A percentile compares a stretch with the other conserved stretches of the same genome.
phyloP scores from a whole-genome alignment of 2,888 invertebrate genomes.

The Drosophila greeni region DNA sequence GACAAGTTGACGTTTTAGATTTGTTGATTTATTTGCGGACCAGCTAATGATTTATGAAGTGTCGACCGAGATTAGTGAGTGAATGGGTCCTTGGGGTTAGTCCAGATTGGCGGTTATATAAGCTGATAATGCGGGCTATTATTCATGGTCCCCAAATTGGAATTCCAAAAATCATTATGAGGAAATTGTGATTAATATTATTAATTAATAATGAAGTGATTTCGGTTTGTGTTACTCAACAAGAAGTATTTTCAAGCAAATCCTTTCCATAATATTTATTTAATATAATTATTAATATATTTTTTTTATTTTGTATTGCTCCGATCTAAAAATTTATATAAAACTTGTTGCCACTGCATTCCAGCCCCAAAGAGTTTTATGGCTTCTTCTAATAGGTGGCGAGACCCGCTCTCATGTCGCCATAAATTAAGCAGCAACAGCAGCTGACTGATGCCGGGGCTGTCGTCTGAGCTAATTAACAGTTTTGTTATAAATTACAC shows the following conservation, averaged over 20 bases:
- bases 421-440: conserved; percentile 68
- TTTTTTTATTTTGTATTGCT: background rate
- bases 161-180: background rate
- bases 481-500: conserved; percentile 78
- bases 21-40: conserved; percentile 60
- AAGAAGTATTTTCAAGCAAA: background rate
- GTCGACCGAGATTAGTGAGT: conserved; percentile 60
- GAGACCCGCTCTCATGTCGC: conserved; percentile 28
- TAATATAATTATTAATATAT: background rate
- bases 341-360: conserved; percentile 33
- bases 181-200: background rate
- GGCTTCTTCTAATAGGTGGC: conserved; percentile 34
- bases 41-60: conserved; percentile 62
- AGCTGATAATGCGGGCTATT: conserved; percentile 34
- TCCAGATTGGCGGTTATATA: conserved; percentile 30
- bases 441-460: conserved; percentile 75
- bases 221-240: background rate
- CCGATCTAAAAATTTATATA: conserved; percentile 9
- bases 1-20: conserved; percentile 65
- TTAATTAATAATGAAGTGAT: background rate
- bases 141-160: background rate
- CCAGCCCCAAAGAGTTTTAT: conserved; percentile 12
- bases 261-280: background rate
- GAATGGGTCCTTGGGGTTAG: conserved; percentile 52
- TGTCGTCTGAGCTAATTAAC: conserved; percentile 78